phyloP scores from a whole-genome alignment of 2,113 vertebrate genomes.

The Myotis lucifugus region DNA sequence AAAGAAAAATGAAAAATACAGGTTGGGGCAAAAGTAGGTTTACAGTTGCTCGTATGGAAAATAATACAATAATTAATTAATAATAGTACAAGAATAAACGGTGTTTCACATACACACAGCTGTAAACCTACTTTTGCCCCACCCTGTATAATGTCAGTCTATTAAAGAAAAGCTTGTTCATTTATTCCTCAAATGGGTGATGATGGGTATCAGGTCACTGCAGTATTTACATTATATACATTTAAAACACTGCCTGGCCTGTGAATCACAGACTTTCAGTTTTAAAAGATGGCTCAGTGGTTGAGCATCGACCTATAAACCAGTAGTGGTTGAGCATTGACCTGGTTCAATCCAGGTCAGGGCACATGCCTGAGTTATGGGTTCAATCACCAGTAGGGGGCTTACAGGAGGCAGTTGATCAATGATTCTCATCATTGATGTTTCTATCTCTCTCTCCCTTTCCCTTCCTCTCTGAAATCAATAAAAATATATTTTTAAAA shows the following conservation, averaged over 20 bases:
- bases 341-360: no score
- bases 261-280: no score
- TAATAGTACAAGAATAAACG: neutral
- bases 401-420: no score
- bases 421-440: no score
- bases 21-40: neutral
- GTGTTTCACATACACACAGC: neutral
- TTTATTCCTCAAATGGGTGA: slow-evolving; percentile 31
- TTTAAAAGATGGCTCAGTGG: no score
- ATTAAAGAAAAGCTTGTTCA: neutral
- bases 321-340: no score
- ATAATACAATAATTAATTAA: neutral
- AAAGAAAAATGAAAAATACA: slow-evolving; percentile 9
- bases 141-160: neutral
- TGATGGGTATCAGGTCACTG: neutral
- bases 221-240: slow-evolving; percentile 10
- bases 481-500: neutral
- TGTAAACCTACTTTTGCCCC: neutral
- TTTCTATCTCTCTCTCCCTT: no score
- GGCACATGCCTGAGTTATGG: no score
- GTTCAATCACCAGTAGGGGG: no score
- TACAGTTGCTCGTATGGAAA: neutral
- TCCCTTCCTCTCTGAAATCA: no score
- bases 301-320: no score
- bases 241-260: neutral